Base-by-base conservation (phyloP, 2,888 invertebrate species). In the Brachyptera putata region DNA sequence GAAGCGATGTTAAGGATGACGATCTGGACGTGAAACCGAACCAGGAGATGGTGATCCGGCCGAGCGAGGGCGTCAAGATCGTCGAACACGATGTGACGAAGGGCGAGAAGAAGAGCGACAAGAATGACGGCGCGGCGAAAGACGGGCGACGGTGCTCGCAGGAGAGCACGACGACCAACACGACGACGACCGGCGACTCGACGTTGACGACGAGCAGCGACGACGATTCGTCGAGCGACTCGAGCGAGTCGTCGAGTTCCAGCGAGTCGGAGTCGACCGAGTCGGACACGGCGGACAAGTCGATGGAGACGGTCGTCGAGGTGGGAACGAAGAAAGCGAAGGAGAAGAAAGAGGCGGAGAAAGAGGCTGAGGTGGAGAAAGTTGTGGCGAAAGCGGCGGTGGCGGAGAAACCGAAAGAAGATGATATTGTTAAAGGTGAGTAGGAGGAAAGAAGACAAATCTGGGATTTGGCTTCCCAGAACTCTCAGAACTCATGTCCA, bases 211-310 rank as follows among this genome's bases (percentile, higher is more conserved):
- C 60, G 16, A 62, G 58, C 34, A 62, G 61, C 53, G 61, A 62
- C 34, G 62, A 56, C 21, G 61, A 62, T 34, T 64, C 64, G 1
- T 62, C 64, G n/a, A 61, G 61, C 34, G 61, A 61, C 39, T 60
- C 61, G 24, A 59, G 58, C 49, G 60, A 60, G 39, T 60, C 53
- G 36, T 18, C 53, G 11, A 53, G 16, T 7, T 53, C 60, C 1
- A 61, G 61, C 46, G 62, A 60, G 14, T 57, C 60, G 18, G 59
- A 55, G 9, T 59, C 61, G 18, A 57, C 59, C n/a, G 43, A 58
- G 9, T 48, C 48, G 9, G 46, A 22, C 2, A 53, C 13, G 14
- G 16, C 22, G 21, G 41, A 57, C n/a, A n/a, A n/a, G 14, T 1
- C 11, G 13, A 48, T 25, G 7, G 46, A 46, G 14, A 57, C 57